phyloP scores from a whole-genome alignment of 2,888 invertebrate genomes.

The Rapana venosa region DNA sequence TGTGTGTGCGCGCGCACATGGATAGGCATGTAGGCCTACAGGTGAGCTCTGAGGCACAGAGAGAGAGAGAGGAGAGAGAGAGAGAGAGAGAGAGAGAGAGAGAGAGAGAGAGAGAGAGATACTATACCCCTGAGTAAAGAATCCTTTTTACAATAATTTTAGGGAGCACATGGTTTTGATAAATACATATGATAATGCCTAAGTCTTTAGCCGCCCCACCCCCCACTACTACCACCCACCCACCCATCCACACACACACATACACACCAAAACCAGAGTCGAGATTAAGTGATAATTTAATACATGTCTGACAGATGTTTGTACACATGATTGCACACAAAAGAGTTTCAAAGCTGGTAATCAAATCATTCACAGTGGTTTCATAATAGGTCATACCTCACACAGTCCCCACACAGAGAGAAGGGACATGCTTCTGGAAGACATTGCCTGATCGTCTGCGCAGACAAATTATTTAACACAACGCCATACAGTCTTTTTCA shows the following conservation, averaged over 20 bases:
- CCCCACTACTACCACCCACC: no score
- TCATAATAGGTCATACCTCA: not conserved
- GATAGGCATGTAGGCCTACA: no score
- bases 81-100: no score
- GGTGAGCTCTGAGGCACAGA: no score
- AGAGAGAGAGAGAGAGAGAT: no score
- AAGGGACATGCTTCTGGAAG: not conserved
- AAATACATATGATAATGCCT: no score
- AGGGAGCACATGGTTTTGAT: no score
- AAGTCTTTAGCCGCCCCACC: no score
- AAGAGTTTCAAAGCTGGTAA: not conserved
- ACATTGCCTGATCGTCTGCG: not conserved
- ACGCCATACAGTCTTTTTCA: constrained; percentile 1
- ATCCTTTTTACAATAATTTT: no score
- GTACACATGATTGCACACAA: constrained; percentile 20
- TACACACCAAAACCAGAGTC: not conserved
- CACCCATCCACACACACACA: not conserved
- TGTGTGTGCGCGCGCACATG: no score
- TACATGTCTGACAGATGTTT: constrained; percentile 3
- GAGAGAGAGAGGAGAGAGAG: no score
- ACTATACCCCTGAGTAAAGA: no score
- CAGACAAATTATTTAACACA: not conserved
- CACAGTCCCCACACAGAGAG: not conserved
- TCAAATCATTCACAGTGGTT: constrained; percentile 14
- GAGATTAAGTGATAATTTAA: constrained; percentile 27